Conservation (phyloP, 2,797 vertebrate genomes). For the Rhyacichthys aspro region DNA sequence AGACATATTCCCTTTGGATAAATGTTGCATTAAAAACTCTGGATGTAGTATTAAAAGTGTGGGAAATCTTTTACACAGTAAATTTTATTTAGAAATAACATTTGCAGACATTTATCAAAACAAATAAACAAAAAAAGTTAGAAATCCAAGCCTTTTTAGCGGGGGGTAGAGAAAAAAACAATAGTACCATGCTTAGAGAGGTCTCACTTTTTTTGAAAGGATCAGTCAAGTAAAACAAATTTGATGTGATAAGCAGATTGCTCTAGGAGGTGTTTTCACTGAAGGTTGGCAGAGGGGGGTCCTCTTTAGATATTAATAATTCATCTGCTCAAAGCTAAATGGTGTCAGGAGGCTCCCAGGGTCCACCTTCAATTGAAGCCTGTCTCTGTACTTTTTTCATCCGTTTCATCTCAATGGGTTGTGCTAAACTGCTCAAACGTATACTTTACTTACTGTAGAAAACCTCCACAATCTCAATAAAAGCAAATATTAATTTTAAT, state of each 20-base stretch:
- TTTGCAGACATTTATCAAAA: too few species aligned
- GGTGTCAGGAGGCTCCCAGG: slow-evolving; percentile 37
- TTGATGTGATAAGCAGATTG: slow-evolving; percentile 76
- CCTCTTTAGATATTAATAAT: slow-evolving; percentile 85
- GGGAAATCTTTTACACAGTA: too few species aligned
- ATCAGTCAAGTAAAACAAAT: slow-evolving; percentile 84
- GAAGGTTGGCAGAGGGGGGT: slow-evolving; percentile 65
- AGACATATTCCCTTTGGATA: too few species aligned
- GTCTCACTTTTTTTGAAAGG: slow-evolving; percentile 50
- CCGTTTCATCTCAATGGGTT: neutral
- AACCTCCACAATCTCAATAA: too few species aligned
- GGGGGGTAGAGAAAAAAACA: neutral
- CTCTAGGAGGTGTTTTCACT: slow-evolving; percentile 69
- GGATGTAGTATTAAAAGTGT: too few species aligned
- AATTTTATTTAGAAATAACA: too few species aligned
- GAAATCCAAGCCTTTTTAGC: too few species aligned
- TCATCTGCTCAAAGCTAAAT: slow-evolving; percentile 57
- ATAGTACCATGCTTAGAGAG: slow-evolving; percentile 22
- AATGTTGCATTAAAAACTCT: too few species aligned
- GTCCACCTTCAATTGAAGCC: slow-evolving; percentile 38
- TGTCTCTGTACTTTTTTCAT: slow-evolving; percentile 26
- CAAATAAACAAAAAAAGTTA: too few species aligned
- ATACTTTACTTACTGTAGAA: too few species aligned
- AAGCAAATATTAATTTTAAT: too few species aligned
- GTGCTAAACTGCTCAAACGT: too few species aligned